A percentile compares a stretch with the other conserved stretches of the same genome.
Evolutionary conservation across 1,140 invertebrate species (phyloP).

Genomic region (Plodia interpunctella): DNA sequence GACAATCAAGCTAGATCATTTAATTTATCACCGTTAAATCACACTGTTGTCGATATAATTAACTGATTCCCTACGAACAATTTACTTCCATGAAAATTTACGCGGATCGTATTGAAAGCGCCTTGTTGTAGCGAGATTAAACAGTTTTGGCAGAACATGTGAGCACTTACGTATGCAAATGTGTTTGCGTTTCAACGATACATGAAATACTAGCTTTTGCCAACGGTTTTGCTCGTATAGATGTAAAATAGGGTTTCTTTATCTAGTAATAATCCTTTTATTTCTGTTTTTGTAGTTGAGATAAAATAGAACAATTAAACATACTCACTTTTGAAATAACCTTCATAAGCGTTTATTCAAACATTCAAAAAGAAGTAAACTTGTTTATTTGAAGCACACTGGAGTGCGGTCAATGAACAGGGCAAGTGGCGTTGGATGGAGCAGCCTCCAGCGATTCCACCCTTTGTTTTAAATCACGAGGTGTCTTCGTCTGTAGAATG

Average conservation of each 20-base stretch:
- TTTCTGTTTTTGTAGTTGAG: no score
- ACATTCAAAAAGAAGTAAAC: not conserved
- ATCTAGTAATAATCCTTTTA: no score
- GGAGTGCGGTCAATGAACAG: slow-evolving; percentile 51
- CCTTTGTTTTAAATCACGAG: slow-evolving; percentile 63
- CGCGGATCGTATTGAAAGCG: not conserved
- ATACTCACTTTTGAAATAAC: no score
- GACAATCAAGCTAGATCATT: no score
- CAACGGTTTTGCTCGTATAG: no score
- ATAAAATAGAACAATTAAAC: no score
- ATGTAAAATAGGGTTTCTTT: no score
- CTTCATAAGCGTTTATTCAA: not conserved
- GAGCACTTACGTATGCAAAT: not conserved
- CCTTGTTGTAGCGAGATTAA: slow-evolving; percentile 1
- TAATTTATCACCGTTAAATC: slow-evolving; percentile 14
- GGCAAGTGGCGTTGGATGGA: slow-evolving; percentile 32
- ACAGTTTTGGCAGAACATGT: not conserved
- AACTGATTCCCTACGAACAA: slow-evolving; percentile 4
- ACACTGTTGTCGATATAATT: slow-evolving; percentile 12
- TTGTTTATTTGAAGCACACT: slow-evolving; percentile 10
- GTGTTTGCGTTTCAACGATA: not conserved
- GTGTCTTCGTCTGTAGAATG: slow-evolving; percentile 41
- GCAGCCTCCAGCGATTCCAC: slow-evolving; percentile 46
- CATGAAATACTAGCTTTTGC: no score
- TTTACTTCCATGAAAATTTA: not conserved